Evolutionary conservation across 2,888 invertebrate genomes (phyloP).

Genomic region (Dynastes tityus): DNA sequence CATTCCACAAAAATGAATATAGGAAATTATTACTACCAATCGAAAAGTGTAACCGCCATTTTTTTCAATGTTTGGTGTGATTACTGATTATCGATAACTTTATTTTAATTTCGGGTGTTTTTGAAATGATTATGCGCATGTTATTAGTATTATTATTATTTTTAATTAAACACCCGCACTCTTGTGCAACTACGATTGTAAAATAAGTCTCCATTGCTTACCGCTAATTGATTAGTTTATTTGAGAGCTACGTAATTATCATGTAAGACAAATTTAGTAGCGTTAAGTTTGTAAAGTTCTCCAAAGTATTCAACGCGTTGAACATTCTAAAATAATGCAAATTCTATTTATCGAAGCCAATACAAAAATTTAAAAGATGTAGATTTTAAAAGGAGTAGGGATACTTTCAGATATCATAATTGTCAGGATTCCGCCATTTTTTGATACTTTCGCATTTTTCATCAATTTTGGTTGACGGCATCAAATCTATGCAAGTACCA

Average conservation of each 20-base stretch:
- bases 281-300: conserved; percentile 2
- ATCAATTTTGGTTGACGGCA: too few relatives aligned
- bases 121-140: conserved; percentile 28
- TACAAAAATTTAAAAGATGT: too few relatives aligned
- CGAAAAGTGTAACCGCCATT: too few relatives aligned
- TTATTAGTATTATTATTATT: neutral
- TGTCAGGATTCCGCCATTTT: too few relatives aligned
- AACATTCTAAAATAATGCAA: conserved; percentile 40
- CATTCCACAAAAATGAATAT: too few relatives aligned
- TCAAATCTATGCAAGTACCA: too few relatives aligned
- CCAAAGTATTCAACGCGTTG: conserved; percentile 17
- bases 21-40: too few relatives aligned
- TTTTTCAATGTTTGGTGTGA: too few relatives aligned
- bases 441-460: too few relatives aligned
- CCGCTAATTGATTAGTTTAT: conserved; percentile 56
- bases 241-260: conserved; percentile 7
- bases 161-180: conserved; percentile 32
- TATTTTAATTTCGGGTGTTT: neutral
- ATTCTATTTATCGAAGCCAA: conserved; percentile 17
- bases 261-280: too few relatives aligned
- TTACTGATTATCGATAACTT: conserved; percentile 19
- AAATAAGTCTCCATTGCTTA: conserved; percentile 64
- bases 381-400: too few relatives aligned
- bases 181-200: conserved; percentile 49
- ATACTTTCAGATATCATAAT: too few relatives aligned